These are phyloP conservation scores for Albula glossodonta DNA, from an alignment of 2,113 vertebrate genomes.

Conservation along the genomic window DNA sequence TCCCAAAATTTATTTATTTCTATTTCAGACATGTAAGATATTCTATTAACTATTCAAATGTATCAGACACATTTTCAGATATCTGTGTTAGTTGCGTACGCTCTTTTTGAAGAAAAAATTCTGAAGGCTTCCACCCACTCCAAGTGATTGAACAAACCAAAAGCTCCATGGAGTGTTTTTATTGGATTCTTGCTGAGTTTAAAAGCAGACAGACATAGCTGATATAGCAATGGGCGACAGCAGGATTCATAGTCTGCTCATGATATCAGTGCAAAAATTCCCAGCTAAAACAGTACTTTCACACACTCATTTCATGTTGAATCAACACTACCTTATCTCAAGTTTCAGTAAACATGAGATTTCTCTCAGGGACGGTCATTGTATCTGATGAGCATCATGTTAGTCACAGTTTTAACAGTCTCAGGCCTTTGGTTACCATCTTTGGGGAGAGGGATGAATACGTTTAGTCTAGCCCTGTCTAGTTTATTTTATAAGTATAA, in stretches of 20 bases:
- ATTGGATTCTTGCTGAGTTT: neutral
- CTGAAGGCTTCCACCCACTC: neutral
- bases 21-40: neutral
- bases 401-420: no score
- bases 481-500: no score
- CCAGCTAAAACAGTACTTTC: neutral
- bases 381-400: no score
- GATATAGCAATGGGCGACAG: neutral
- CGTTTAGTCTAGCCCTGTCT: no score
- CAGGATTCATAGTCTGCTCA: neutral
- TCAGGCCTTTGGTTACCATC: slow-evolving; percentile 10
- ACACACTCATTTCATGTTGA: neutral
- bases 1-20: neutral
- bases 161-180: neutral
- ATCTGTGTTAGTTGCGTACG: neutral
- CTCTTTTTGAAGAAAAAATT: neutral
- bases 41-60: neutral
- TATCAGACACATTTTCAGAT: neutral
- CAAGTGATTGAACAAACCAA: neutral
- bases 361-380: no score
- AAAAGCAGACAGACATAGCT: neutral
- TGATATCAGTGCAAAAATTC: neutral
- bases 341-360: no score
- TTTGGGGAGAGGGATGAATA: neutral
- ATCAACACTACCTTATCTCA: neutral